Conservation (phyloP, 2,888 invertebrate genomes). For the Caenorhabditis sp. region DNA sequence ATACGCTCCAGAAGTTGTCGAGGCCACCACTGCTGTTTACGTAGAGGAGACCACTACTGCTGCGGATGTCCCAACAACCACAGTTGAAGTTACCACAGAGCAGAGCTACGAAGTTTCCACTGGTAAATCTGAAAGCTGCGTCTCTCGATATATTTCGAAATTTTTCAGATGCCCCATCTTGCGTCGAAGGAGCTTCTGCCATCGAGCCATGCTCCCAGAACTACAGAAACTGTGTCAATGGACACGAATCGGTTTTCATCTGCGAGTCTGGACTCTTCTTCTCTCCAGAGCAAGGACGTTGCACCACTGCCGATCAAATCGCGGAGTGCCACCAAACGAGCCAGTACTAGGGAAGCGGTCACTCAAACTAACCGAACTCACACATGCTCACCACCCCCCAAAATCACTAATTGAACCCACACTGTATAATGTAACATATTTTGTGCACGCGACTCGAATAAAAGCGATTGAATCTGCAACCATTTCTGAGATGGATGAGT, state of each 20-base stretch:
- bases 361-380: constrained; percentile 4
- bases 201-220: constrained; percentile 48
- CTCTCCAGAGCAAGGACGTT: constrained; percentile 40
- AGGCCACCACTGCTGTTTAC: neutral
- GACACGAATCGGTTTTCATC: constrained; percentile 37
- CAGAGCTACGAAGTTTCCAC: neutral
- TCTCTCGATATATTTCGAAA: neutral
- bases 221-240: constrained; percentile 54
- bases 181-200: constrained; percentile 29
- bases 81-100: neutral
- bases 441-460: constrained; percentile 28
- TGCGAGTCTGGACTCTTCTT: constrained; percentile 50
- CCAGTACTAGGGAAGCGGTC: constrained; percentile 1
- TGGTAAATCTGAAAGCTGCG: neutral
- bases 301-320: constrained; percentile 27
- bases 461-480: constrained; percentile 17
- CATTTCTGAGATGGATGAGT: neutral
- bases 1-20: neutral
- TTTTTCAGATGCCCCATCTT: constrained; percentile 29
- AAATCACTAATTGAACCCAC: neutral
- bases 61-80: constrained; percentile 18
- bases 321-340: constrained; percentile 31
- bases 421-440: constrained; percentile 27
- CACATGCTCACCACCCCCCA: neutral
- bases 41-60: constrained; percentile 7